These are phyloP conservation scores for Sternotherus odoratus DNA, from an alignment of 2,797 vertebrate genomes.

Conservation along the genomic window DNA sequence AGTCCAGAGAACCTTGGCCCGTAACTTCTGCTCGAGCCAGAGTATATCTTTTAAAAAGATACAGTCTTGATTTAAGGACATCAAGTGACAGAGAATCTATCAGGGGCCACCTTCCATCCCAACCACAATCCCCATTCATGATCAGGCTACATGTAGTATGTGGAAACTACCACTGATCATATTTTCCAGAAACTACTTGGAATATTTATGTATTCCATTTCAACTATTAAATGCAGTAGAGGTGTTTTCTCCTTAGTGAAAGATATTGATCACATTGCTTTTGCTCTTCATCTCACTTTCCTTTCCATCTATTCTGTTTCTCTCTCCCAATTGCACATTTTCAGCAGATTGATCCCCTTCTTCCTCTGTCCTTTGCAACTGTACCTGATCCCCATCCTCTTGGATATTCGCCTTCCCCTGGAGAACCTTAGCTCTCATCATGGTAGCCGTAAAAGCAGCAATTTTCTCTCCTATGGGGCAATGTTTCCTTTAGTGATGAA, in stretches of 20 bases:
- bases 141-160: background rate
- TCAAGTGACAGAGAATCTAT: background rate
- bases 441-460: rapidly evolving
- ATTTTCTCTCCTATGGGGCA: background rate
- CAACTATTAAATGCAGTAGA: background rate
- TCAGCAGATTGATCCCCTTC: background rate
- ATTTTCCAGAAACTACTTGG: background rate
- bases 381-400: background rate
- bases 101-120: background rate
- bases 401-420: background rate
- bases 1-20: background rate
- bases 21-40: no score
- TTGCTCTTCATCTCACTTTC: background rate
- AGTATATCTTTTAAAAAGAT: background rate
- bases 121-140: background rate
- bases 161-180: background rate
- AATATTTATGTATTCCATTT: background rate
- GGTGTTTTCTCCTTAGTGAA: background rate
- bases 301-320: background rate
- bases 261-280: background rate
- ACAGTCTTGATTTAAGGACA: background rate
- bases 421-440: background rate
- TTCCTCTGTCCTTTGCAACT: background rate
- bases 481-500: background rate
- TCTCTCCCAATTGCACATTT: background rate